Evolutionary conservation across 2,113 vertebrate genomes (phyloP).

Genomic region (Dendropsophus ebraccatus): DNA sequence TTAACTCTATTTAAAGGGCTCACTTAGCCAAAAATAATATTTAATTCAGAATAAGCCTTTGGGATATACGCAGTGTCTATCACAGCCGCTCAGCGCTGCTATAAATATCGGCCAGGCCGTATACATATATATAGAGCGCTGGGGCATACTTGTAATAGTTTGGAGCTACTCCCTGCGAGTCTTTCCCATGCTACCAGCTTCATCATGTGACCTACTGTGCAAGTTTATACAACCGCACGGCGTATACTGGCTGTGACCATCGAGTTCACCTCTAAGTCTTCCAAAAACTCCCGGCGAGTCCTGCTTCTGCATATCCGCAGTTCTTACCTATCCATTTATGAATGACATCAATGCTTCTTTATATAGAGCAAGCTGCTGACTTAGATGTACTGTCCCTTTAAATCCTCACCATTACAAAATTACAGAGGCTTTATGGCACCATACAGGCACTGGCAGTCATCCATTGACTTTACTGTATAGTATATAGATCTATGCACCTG

Average conservation of each 20-base stretch:
- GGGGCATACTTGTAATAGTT: conserved; percentile 83
- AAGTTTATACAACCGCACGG: conserved; percentile 13
- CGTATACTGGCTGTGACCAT: background rate
- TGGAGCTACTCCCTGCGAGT: conserved; percentile 69
- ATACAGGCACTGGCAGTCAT: background rate
- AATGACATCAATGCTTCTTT: no score
- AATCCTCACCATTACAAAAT: background rate
- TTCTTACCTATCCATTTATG: no score
- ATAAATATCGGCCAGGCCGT: conserved; percentile 80
- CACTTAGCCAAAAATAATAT: conserved; percentile 89
- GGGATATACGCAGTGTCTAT: conserved; percentile 80
- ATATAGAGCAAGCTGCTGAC: no score
- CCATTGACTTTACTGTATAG: background rate
- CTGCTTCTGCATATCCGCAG: no score
- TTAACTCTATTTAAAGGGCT: conserved; percentile 85
- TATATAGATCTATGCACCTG: no score
- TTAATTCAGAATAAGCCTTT: conserved; percentile 85
- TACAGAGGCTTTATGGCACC: background rate
- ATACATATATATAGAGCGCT: conserved; percentile 70
- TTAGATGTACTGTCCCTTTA: no score
- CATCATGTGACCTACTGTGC: conserved; percentile 66
- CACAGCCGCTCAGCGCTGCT: conserved; percentile 77
- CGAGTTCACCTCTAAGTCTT: background rate
- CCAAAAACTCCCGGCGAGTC: no score
- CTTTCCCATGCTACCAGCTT: conserved; percentile 77